Evolutionary conservation across 1,140 invertebrate species (phyloP).

Genomic region (Listronotus bonariensis): DNA sequence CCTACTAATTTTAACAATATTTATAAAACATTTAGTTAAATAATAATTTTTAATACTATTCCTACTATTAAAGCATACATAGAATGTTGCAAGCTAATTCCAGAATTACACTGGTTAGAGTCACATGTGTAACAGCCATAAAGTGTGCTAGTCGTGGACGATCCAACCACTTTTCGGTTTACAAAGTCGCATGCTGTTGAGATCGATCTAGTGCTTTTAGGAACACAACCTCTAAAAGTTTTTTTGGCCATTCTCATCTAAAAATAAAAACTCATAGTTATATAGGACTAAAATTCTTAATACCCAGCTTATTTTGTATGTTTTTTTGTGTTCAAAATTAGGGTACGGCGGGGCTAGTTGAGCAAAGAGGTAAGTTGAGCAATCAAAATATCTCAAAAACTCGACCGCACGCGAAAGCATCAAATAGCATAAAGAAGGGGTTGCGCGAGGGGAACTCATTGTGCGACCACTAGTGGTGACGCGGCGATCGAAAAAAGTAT

Average conservation of each 20-base stretch:
- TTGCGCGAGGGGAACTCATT: too few relatives aligned
- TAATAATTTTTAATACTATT: slow-evolving; percentile 10
- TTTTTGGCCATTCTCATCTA: slow-evolving; percentile 17
- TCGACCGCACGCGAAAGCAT: too few relatives aligned
- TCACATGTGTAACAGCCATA: slow-evolving; percentile 21
- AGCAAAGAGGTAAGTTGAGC: too few relatives aligned
- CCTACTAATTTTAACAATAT: too few relatives aligned
- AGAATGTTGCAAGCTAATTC: slow-evolving; percentile 3
- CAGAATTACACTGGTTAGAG: slow-evolving; percentile 23
- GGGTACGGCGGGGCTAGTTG: too few relatives aligned
- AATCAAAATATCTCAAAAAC: too few relatives aligned
- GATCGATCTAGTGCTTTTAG: slow-evolving; percentile 13
- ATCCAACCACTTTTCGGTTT: slow-evolving; percentile 22
- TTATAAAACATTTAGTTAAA: neutral
- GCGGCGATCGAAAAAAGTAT: too few relatives aligned
- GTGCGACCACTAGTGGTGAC: too few relatives aligned
- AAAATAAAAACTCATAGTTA: slow-evolving; percentile 1
- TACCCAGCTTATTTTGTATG: too few relatives aligned
- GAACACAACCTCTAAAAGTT: slow-evolving; percentile 33
- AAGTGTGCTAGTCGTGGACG: slow-evolving; percentile 8
- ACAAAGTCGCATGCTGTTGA: slow-evolving; percentile 29
- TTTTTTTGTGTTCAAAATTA: too few relatives aligned
- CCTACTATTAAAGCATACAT: slow-evolving; percentile 5
- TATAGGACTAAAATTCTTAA: too few relatives aligned
- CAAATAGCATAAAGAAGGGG: too few relatives aligned